These are phyloP conservation scores for Meiosimyza decipiens DNA, from an alignment of 2,888 invertebrate species.

Conservation along the genomic window DNA sequence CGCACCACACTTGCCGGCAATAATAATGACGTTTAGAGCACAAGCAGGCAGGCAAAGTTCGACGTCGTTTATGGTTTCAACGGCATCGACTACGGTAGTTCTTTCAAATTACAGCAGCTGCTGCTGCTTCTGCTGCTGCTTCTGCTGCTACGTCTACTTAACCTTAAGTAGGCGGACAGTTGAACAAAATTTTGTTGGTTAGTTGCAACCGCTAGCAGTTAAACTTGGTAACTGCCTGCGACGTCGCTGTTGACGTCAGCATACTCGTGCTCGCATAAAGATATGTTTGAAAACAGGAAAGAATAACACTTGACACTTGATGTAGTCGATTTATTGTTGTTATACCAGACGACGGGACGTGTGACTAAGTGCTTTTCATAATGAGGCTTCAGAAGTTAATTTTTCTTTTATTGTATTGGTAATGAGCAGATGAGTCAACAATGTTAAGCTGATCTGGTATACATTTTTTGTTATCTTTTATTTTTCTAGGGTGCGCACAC, in stretches of 20 bases:
- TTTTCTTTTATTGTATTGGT: no score
- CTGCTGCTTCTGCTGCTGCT: neutral
- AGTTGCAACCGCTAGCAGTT: neutral
- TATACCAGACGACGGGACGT: no score
- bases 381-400: no score
- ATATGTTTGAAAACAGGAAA: slow-evolving; percentile 29
- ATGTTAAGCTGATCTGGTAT: no score
- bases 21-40: slow-evolving; percentile 30
- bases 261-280: neutral
- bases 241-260: slow-evolving; percentile 14
- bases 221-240: neutral
- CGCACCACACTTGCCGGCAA: slow-evolving; percentile 19
- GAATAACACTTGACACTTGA: slow-evolving; percentile 18
- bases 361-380: no score
- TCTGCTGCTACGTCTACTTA: neutral
- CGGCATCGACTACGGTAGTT: neutral
- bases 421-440: no score
- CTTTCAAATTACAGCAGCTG: neutral
- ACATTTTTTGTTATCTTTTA: no score
- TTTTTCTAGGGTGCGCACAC: no score
- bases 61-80: neutral
- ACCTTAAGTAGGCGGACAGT: slow-evolving; percentile 16
- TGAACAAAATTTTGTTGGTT: no score
- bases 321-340: no score
- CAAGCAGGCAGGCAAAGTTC: neutral